Percentiles rank a stretch among this genome's conserved stretches.
phyloP scores from a whole-genome alignment of 2,888 invertebrate species.

The Rhogogaster chlorosoma region DNA sequence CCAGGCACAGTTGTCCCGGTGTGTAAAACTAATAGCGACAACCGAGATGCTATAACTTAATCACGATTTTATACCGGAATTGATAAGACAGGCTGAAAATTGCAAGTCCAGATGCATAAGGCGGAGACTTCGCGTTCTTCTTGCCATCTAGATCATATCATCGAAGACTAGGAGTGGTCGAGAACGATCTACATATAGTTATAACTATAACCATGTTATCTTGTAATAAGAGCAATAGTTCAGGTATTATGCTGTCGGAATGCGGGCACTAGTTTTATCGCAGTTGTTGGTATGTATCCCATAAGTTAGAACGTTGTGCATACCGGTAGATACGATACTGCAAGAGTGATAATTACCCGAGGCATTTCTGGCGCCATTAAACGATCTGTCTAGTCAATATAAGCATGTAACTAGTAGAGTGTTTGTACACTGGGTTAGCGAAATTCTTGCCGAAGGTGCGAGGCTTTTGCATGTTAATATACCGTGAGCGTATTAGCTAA shows the following conservation, averaged over 20 bases:
- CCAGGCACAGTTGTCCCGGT: neutral
- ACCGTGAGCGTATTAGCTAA: conserved; percentile 33
- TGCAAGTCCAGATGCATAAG: neutral
- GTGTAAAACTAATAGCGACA: conserved; percentile 31
- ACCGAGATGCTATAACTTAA: conserved; percentile 9
- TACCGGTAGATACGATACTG: neutral
- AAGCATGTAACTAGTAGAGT: conserved; percentile 54
- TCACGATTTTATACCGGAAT: neutral
- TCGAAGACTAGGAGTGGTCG: neutral
- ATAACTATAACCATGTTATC: conserved; percentile 1
- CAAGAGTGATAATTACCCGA: conserved; percentile 48
- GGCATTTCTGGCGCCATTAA: conserved; percentile 68
- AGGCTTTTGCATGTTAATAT: conserved; percentile 38
- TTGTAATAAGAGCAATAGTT: conserved; percentile 45
- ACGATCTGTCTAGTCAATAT: conserved; percentile 61
- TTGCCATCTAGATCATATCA: neutral
- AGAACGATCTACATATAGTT: neutral
- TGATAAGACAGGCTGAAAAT: neutral
- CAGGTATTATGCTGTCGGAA: conserved; percentile 29
- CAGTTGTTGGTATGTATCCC: neutral
- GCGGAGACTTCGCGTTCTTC: neutral
- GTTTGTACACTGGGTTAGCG: conserved; percentile 50
- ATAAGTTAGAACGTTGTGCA: conserved; percentile 15
- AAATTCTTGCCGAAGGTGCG: conserved; percentile 43
- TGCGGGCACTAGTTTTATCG: conserved; percentile 38